Evolutionary conservation across 2,113 vertebrate genomes (phyloP), one percentile per base, ranked within the genome.

Genomic region (Indicator indicator): DNA sequence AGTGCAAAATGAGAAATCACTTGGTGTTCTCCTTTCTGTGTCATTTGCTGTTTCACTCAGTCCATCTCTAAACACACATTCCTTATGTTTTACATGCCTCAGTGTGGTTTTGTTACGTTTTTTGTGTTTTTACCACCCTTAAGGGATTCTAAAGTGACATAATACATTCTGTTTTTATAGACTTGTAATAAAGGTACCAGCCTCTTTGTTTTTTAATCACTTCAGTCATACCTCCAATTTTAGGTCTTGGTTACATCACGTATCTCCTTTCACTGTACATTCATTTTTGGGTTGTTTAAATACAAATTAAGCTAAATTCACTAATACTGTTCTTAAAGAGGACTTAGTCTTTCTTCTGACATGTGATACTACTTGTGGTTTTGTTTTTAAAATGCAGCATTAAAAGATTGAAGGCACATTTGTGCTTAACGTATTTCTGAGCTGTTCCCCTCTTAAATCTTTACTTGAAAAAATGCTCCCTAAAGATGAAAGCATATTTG

Each of bases 401-500:
- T 75, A 93, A 85, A 85, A 85, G 93, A 91, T 93, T 83, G 91
- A 81, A 95, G 68, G 71, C 68, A 90, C 95, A 55, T 59, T 96
- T 92, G 59, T 89, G 83, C 95, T 94, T 94, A 96, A 95, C 84
- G 33, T 86, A 60, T 94, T 96, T 90, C 81, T 95, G 88, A 95
- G 93, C 62, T 94, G 52, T 94, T 94, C 91, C 80, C 87, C 91
- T 95, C 91, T 96, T 96, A 95, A 97, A 94, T 94, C 95, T 96
- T 96, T 88, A 55, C 90, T 94, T 97, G 85, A 97, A 94, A 94
- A 96, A 97, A 92, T 94, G 95, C 60, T 70, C 89, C 54, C 78
- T 74, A 30, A 95, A 95, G 89, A 96, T 96, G 91, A 96, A 96
- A 94, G 85, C 92, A 94, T 97, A 96, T 96, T 96, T 97, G 87